Base-by-base conservation (phyloP, 2,888 invertebrate genomes). In the Incurvaria masculella region DNA sequence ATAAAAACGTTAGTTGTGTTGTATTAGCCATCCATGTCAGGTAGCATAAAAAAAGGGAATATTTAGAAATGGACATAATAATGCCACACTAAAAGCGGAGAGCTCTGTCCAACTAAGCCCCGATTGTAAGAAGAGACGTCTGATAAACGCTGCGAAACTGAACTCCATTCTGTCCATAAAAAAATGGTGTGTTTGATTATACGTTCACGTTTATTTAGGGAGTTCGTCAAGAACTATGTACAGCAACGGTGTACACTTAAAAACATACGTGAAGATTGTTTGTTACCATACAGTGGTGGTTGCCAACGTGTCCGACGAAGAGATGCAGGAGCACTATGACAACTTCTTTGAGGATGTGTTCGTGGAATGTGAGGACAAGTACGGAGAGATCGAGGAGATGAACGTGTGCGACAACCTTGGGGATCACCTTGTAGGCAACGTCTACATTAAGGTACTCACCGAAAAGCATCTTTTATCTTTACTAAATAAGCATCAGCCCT, bases 351-450 rank as follows among this genome's bases (percentile, higher is more conserved):
- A 99, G 78, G 98, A 99, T 78, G 97, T 99, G 2, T 99, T 98
- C 80, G 94, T 96, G 1, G 98, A 99, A 70, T 92, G 97, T 64
- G 97, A 98, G 72, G 96, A 97, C 64, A 97, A 97, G 80, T 99
- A 99, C 74, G 99, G 99, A 0, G 97, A 98, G 76, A 98, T 99
- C 61, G 99, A 99, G 72, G 99, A 99, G 74, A 98, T 99, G 97
- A 99, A 99, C 78, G 97, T 99, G 2, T 99, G 99, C 74, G 99
- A 99, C 73, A 99, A 99, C 72, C 85, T 99, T 52, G 97, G 97
- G 2, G 97, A 98, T 68, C 98, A 98, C 67, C 82, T 99, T 56
- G 97, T 99, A 39, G 99, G 99, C 49, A 99, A 99, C 82, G 98
- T 99, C 47, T 99, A 99, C 70, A 96, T 99, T 53, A 99, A 98